Conservation (phyloP, 2,888 invertebrate species). For the Sarcophaga variegata region DNA sequence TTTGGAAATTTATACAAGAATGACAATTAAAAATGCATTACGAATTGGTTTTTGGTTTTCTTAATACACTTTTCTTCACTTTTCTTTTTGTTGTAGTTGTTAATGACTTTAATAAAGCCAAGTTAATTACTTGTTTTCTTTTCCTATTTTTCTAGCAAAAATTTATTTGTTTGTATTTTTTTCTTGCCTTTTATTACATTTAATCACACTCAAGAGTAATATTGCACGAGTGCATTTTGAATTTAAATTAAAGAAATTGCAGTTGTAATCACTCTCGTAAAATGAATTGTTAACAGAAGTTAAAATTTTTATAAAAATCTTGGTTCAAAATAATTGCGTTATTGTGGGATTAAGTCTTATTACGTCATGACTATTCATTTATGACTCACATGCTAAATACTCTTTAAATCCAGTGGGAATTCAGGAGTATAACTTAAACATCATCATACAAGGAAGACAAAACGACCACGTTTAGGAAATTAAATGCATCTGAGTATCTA, state of each 20-base stretch:
- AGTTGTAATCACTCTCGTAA: conserved; percentile 52
- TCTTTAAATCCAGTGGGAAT: too few relatives aligned
- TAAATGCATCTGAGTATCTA: too few relatives aligned
- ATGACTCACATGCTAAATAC: too few relatives aligned
- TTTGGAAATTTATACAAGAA: not conserved
- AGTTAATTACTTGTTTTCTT: conserved; percentile 31
- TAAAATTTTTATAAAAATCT: not conserved
- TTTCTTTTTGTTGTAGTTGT: not conserved
- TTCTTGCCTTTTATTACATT: conserved; percentile 29
- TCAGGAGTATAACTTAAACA: too few relatives aligned
- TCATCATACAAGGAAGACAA: too few relatives aligned
- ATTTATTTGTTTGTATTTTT: conserved; percentile 3
- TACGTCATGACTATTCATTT: too few relatives aligned
- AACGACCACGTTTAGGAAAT: too few relatives aligned
- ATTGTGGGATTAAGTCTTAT: too few relatives aligned
- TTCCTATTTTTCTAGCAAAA: not conserved
- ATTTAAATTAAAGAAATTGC: conserved; percentile 17
- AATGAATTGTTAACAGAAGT: not conserved
- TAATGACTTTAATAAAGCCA: not conserved
- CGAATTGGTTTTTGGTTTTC: conserved; percentile 9
- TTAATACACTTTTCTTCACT: not conserved
- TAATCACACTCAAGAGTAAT: conserved; percentile 14
- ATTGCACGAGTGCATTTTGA: not conserved
- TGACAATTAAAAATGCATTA: conserved; percentile 51
- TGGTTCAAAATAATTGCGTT: not conserved